Evolutionary conservation across 2,797 vertebrate species (phyloP), one percentile per base, ranked within the genome.

Genomic region (Rhinogobio ventralis): DNA sequence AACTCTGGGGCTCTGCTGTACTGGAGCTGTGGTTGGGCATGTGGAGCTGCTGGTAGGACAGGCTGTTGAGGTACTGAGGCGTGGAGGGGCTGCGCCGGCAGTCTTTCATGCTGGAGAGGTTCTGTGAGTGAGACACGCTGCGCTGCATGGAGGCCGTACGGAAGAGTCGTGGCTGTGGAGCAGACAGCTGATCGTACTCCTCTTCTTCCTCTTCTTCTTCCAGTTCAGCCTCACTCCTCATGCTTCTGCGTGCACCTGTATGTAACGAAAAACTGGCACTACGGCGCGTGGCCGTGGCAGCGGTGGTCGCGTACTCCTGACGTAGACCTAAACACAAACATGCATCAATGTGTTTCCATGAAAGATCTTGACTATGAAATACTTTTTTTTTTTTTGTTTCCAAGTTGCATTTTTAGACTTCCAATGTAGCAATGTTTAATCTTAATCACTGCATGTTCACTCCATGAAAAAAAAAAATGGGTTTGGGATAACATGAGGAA

Each of bases 281-380:
- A 87, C 97, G 95, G 75, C 96, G 96, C 80, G 97, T 96, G 83
- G 93, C 94, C 11, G 96, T 98, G 62, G 95, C 95, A 87, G 98
- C 97, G 89, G 97, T 98, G 84, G 98, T 97, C 91, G 98, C 97
- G 68, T 97, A 99, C 91, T 99, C 98, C 94, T 99, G 97, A 86
- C 98, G 96, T 84, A 99, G 97, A 93, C 98, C 98, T 99, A 55
- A 55, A 83, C n/a, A 67, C 68, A 85, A n/a, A 83, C 69, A 68
- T 28, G 17, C 36, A 3, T 67, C 45, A 79, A 5, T 75, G 7
- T 4, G 28, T 71, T 80, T 46, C 25, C 46, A 53, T 68, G 13
- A 30, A 53, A 7, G 19, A 83, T 25, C 3, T 49, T 51, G 20
- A 36, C 19, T 15, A 3, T 23, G 25, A 80, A 42, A 74, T 28